These are phyloP conservation scores for Rhinophrynus dorsalis DNA, from an alignment of 2,797 vertebrate species.

Conservation along the genomic window DNA sequence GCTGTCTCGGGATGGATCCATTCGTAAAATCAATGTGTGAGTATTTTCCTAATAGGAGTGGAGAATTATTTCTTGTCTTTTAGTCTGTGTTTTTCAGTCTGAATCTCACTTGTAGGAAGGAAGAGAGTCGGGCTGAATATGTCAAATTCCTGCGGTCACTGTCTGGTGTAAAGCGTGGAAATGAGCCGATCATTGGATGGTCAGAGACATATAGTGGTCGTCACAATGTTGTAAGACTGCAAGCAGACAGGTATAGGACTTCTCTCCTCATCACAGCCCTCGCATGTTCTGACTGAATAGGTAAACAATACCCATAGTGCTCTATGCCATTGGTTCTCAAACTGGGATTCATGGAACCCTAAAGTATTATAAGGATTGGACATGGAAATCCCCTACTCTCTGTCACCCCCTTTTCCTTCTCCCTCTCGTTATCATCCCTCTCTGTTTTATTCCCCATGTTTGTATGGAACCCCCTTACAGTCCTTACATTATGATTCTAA, in stretches of 20 bases:
- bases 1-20: constrained; percentile 66
- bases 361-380: too few relatives aligned
- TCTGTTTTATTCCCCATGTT: too few relatives aligned
- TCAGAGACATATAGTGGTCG: constrained; percentile 48
- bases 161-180: constrained; percentile 67
- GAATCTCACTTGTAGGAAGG: constrained; percentile 54
- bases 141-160: constrained; percentile 78
- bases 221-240: constrained; percentile 41
- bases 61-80: not conserved
- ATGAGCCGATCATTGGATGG: constrained; percentile 43
- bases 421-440: too few relatives aligned
- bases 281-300: too few relatives aligned
- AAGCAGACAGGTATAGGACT: constrained; percentile 76
- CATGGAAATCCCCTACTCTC: too few relatives aligned
- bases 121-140: constrained; percentile 75
- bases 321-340: too few relatives aligned
- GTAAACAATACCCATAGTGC: too few relatives aligned
- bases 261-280: too few relatives aligned
- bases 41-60: not conserved
- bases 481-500: too few relatives aligned
- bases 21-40: constrained; percentile 21
- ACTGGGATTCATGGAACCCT: too few relatives aligned
- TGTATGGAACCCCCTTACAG: too few relatives aligned
- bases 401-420: too few relatives aligned
- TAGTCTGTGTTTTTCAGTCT: not conserved